Conservation (phyloP, 2,888 invertebrate genomes). For the Nephrotoma appendiculata region DNA sequence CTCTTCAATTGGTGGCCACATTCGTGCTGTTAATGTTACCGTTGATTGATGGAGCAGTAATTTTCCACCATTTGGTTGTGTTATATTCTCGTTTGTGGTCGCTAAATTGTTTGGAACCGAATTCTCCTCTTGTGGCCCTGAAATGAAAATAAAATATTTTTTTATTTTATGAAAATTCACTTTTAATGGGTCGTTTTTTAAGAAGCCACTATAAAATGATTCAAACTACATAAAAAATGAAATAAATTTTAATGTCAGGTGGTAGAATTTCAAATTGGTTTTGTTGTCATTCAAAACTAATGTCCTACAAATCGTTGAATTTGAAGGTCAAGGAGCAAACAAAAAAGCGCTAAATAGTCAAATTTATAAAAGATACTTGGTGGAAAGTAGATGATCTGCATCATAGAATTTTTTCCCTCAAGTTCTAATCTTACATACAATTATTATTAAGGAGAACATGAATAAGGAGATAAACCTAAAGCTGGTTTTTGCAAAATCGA, state of each 20-base stretch:
- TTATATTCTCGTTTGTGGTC: background rate
- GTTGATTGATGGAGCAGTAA: constrained; percentile 12
- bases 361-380: too few species aligned
- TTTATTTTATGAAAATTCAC: background rate
- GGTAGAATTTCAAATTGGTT: background rate
- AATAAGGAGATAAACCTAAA: too few species aligned
- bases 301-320: background rate
- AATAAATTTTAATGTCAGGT: background rate
- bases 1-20: constrained; percentile 22
- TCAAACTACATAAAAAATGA: background rate
- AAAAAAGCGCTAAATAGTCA: too few species aligned
- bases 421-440: too few species aligned
- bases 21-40: constrained; percentile 27
- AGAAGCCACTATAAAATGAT: background rate
- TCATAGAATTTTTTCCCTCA: too few species aligned
- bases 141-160: background rate
- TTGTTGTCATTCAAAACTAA: background rate
- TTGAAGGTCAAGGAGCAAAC: background rate
- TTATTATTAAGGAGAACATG: too few species aligned
- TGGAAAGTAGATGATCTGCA: too few species aligned
- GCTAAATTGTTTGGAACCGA: background rate
- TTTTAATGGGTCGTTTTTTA: background rate
- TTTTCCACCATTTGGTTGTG: background rate
- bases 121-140: background rate
- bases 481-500: too few species aligned